Base-by-base conservation (phyloP, 2,113 vertebrate genomes). In the Danionella cerebrum region DNA sequence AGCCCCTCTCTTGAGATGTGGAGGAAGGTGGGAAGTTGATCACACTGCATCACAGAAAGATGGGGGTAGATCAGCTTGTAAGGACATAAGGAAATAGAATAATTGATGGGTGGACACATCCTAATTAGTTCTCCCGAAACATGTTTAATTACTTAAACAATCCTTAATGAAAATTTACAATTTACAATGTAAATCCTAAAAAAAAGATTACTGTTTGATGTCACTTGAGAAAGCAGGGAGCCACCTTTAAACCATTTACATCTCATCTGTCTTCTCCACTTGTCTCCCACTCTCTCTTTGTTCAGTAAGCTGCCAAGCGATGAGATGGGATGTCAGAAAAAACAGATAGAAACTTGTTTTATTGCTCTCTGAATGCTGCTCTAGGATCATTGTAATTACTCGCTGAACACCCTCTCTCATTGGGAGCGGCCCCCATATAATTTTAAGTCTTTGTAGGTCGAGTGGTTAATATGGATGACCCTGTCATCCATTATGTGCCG, bases 271-370 rank as follows among this genome's bases (percentile, higher is more conserved):
- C 45, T 50, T 62, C 44, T 65, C 11, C 18, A n/a, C 38, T n/a
- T 44, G 9, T 29, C 60, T 59, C 22, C 33, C 31, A 71, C 51
- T 74, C 58, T 76, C 67, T 67, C 72, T 75, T 76, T 75, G 72
- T 84, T 81, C 73, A 76, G 73, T 84, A 76, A 83, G 71, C 54
- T 55, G 74, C 62, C 73, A 78, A 48, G 70, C 78, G 76, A 79
- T 67, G 82, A 78, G 82, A 85, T 77, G 74, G 81, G 72, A 80
- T 82, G 84, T 85, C 83, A 85, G 68, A 75, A 77, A 76, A 81
- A 83, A 83, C 48, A 51, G 80, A 79, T 59, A 78, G 76, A 80
- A 83, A 77, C 80, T 27, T 84, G 80, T 86, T 89, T 88, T 87
- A 88, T 84, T 84, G 76, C 79, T 27, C 62, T 35, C 55, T 65